Percentiles rank a stretch among this genome's conserved stretches.
These are phyloP conservation scores for Takifugu ocellatus DNA, from an alignment of 2,797 vertebrate genomes.

Conservation along the genomic window DNA sequence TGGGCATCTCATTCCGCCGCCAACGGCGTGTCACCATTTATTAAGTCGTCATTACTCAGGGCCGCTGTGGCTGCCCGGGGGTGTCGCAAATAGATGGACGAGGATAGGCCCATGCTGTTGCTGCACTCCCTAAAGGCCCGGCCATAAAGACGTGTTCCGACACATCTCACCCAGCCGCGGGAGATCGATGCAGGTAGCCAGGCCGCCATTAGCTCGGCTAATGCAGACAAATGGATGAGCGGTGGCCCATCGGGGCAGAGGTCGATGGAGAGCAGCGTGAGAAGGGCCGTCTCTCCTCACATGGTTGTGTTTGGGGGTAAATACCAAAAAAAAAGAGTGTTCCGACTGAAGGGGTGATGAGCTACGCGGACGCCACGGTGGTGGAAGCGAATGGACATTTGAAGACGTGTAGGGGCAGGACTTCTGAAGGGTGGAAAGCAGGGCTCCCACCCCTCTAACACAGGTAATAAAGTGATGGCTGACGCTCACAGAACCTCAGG, in stretches of 20 bases:
- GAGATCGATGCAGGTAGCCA: slow-evolving; percentile 59
- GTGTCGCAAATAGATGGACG: slow-evolving; percentile 61
- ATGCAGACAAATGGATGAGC: slow-evolving; percentile 50
- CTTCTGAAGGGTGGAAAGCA: no score
- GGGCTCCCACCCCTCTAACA: slow-evolving; percentile 21
- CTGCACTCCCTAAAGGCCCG: slow-evolving; percentile 64
- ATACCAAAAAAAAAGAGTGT: slow-evolving; percentile 62
- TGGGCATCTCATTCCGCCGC: slow-evolving; percentile 64
- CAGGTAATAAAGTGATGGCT: background rate
- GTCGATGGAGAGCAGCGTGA: slow-evolving; percentile 35
- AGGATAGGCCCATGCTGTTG: slow-evolving; percentile 62
- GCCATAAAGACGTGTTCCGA: slow-evolving; percentile 45
- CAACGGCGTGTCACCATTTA: slow-evolving; percentile 71
- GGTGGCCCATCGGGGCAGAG: slow-evolving; percentile 32
- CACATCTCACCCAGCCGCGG: slow-evolving; percentile 47
- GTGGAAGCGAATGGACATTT: slow-evolving; percentile 35
- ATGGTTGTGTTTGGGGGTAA: slow-evolving; percentile 65
- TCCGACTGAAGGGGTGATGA: slow-evolving; percentile 56
- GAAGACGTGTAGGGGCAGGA: background rate
- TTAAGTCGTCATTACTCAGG: slow-evolving; percentile 78
- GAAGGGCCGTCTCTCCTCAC: slow-evolving; percentile 55
- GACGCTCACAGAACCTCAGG: background rate
- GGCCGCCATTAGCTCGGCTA: slow-evolving; percentile 46
- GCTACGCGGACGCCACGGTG: slow-evolving; percentile 24
- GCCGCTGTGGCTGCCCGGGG: slow-evolving; percentile 33